These are phyloP conservation scores for Pelodiscus sinensis DNA, from an alignment of 2,113 vertebrate species.

Conservation along the genomic window DNA sequence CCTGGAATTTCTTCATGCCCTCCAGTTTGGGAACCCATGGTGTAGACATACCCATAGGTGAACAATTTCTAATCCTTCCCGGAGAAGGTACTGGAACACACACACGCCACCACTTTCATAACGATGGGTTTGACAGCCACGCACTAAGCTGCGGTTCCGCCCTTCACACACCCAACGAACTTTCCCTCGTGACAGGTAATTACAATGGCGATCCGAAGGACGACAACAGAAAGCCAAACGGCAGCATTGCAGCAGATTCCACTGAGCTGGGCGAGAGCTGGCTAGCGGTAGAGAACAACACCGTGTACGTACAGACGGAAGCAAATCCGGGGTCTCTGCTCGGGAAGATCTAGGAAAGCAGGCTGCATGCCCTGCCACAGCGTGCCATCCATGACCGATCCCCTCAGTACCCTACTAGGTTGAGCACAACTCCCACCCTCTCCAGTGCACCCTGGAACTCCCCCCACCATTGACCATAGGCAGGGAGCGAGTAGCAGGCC, in stretches of 20 bases:
- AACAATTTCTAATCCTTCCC: slow-evolving; percentile 2
- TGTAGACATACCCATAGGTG: neutral
- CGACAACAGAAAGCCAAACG: slow-evolving; percentile 86
- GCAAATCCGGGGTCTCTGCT: neutral
- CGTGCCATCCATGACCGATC: neutral
- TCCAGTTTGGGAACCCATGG: too few relatives aligned
- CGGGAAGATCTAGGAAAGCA: neutral
- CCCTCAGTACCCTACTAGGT: neutral
- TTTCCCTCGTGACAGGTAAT: slow-evolving; percentile 79
- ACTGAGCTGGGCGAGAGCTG: slow-evolving; percentile 89
- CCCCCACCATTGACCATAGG: neutral
- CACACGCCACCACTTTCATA: neutral
- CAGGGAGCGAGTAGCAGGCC: neutral
- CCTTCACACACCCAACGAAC: too few relatives aligned
- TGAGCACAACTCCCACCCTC: neutral
- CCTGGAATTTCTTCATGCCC: too few relatives aligned
- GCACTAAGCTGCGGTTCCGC: too few relatives aligned
- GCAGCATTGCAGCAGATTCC: slow-evolving; percentile 74
- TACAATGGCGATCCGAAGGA: slow-evolving; percentile 84
- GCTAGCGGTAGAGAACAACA: slow-evolving; percentile 82
- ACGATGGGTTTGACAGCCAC: neutral
- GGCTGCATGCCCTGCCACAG: neutral
- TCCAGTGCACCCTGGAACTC: neutral
- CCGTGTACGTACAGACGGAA: slow-evolving; percentile 77
- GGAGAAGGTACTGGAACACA: neutral